Base-by-base conservation (phyloP, 2,113 vertebrate species). In the Eurystomus gularis region DNA sequence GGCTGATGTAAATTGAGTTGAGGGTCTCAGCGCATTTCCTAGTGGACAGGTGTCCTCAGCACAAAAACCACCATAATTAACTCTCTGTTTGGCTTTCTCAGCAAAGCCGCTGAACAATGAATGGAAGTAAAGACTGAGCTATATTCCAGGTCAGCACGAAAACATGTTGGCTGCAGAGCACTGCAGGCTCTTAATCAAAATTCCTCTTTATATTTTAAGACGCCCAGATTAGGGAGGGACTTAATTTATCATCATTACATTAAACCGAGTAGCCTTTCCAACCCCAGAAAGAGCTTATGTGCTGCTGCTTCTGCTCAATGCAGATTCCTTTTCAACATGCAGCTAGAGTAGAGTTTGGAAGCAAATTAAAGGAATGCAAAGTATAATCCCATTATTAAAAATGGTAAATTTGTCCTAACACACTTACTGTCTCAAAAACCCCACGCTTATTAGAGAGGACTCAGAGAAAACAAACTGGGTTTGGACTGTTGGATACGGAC, bases 1-100 rank as follows among this genome's bases (percentile, higher is more conserved):
- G 87, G 90, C 95, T 96, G 93, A 90, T 95, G 96, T 97, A 97
- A 97, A 96, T n/a, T 91, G 96, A 97, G 96, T 97, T 95, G 96
- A 96, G 93, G 96, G 93, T 96, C 97, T 97, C 96, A 93, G 94
- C 28, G 91, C 66, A 96, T 95, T 97, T 97, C 95, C 97, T 96
- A 83, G 83, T 77, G 92, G 96, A 97, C 97, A 97, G 97, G 96
- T 97, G 97, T 94, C 95, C 92, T 94, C 93, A 84, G 86, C 95
- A 93, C 95, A 95, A 94, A 96, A 96, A 61, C 26, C 70, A 95
- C 78, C 96, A 96, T 93, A 96, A 97, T 96, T 95, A 97, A 95
- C 86, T 86, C 96, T 95, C 94, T 96, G 83, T 93, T 96, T 83
- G 90, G 80, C 94, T 88, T 96, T 92, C 92, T 80, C 86, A 95